phyloP scores from a whole-genome alignment of 2,888 invertebrate genomes.

The Drosophila gaucha region DNA sequence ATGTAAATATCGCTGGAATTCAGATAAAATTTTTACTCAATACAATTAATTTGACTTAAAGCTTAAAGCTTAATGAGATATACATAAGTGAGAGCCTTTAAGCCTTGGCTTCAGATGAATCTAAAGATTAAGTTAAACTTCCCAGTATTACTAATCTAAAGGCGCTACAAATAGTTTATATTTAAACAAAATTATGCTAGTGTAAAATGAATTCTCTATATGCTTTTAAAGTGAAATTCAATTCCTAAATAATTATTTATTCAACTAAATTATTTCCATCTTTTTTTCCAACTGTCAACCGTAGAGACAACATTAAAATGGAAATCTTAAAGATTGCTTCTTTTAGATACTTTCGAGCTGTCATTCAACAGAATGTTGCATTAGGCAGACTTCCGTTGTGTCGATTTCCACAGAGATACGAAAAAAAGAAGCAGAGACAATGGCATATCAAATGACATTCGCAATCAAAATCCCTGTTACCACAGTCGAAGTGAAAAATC shows the following conservation, averaged over 20 bases:
- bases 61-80: no score
- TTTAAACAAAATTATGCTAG: no score
- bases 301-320: slow-evolving; percentile 2
- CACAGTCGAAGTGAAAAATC: no score
- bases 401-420: slow-evolving; percentile 16
- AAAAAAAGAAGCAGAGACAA: slow-evolving; percentile 11
- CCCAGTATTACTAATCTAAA: no score
- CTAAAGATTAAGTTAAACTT: no score
- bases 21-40: background rate
- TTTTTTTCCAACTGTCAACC: slow-evolving; percentile 8
- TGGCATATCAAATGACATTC: slow-evolving; percentile 46
- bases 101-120: no score
- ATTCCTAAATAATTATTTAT: background rate
- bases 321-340: background rate
- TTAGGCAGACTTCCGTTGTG: slow-evolving; percentile 18
- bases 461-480: slow-evolving; percentile 38
- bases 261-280: background rate
- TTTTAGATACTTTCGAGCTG: slow-evolving; percentile 25
- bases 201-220: no score
- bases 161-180: no score
- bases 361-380: slow-evolving; percentile 29
- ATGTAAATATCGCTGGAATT: slow-evolving; percentile 1
- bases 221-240: background rate
- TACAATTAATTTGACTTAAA: no score
- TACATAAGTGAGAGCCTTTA: no score